Conservation (phyloP, 2,888 invertebrate genomes). For the Rotaria sp. region DNA sequence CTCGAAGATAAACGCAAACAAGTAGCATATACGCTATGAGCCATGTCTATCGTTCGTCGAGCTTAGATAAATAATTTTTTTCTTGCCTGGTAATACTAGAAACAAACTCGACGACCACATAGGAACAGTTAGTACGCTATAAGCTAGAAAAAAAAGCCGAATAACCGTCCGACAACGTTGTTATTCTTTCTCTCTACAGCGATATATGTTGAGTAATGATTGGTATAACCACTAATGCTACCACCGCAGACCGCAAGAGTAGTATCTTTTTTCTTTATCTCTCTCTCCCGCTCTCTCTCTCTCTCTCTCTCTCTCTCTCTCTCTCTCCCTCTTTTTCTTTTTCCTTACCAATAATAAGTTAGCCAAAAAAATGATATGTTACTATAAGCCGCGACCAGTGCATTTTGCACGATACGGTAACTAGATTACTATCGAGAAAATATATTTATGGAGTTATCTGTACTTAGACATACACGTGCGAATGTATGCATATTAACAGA, state of each 20-base stretch:
- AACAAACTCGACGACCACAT: neutral
- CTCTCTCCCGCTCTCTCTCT: neutral
- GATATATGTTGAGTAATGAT: neutral
- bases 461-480: neutral
- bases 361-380: neutral
- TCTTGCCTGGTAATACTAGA: neutral
- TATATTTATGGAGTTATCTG: neutral
- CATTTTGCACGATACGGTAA: neutral
- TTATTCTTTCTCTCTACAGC: conserved; percentile 4
- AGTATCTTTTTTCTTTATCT: neutral
- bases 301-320: neutral
- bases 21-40: neutral
- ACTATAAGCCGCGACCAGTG: neutral
- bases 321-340: neutral
- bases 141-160: neutral
- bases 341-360: neutral
- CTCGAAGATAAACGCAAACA: neutral
- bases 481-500: neutral
- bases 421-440: neutral
- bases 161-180: neutral
- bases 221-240: neutral
- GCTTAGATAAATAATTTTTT: neutral
- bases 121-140: neutral
- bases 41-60: neutral
- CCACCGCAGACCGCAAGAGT: neutral